Base-by-base conservation (phyloP, 1,140 invertebrate genomes). In the Camponotus pennsylvanicus region DNA sequence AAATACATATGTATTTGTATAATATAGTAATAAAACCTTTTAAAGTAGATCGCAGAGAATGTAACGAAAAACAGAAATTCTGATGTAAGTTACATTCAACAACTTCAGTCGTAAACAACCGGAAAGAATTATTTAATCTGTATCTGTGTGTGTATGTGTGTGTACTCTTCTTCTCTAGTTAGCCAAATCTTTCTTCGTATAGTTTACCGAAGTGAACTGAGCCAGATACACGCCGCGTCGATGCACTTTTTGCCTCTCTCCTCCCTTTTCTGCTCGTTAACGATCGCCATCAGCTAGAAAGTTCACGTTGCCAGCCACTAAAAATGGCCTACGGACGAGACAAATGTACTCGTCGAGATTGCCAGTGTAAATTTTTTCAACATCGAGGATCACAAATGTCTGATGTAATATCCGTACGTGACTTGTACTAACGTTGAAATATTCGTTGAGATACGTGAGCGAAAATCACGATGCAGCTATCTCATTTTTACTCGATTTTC, bases 361-460 rank as follows among this genome's bases (percentile, higher is more conserved):
- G 85, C 52, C 63, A 90, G 75, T 89, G 87, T 91, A 71, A 90
- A 90, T 89, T 90, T 87, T 76, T 83, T 73, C 42, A 61, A 37
- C 27, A 18, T 78, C 71, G 70, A 63, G 66, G 75, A 73, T 70
- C 85, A 49, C 37, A 57, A 73, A 83, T 37, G 80, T 83, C n/a
- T 49, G 49, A 83, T 34, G 27, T 45, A 42, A 40, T 18, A 32
- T 13, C 21, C 55, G 21, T 37, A 27, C 55, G 32, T 11, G 21
- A 5, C 15, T 76, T 37, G 82, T 34, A 55, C 52, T 13, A 73
- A 83, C 66, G 55, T 32, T 13, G 67, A 64, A 52, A 37, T 75
- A 76, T 63, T 55, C 45, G 13, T 21, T 0, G 1, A 40, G 18
- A 9, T 32, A 8, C 75, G 52, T 8, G 37, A 45, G 32, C 40